phyloP scores from a whole-genome alignment of 2,113 vertebrate genomes.

The Nothocercus julius region DNA sequence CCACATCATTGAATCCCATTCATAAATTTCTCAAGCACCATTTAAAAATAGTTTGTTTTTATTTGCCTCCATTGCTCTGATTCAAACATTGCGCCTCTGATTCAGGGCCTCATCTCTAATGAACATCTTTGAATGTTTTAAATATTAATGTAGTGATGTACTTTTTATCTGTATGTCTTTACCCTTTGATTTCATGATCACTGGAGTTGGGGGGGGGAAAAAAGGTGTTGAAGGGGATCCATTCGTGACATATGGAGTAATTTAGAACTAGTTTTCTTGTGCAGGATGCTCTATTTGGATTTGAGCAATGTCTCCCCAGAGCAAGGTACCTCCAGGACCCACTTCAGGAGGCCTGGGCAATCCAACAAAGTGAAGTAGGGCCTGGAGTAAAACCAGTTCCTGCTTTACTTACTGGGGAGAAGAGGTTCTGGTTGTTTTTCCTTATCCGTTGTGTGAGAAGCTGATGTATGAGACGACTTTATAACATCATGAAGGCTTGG shows the following conservation, averaged over 20 bases:
- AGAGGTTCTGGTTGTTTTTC: not conserved
- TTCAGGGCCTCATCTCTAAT: not conserved
- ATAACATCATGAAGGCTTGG: not conserved
- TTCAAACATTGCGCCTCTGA: not conserved
- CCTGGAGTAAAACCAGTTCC: not conserved
- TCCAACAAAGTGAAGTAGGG: not conserved
- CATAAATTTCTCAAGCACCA: conserved; percentile 60
- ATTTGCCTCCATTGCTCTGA: not conserved
- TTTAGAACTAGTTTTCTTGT: not conserved
- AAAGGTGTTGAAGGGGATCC: not conserved
- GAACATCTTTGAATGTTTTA: not conserved
- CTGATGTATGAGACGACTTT: not conserved
- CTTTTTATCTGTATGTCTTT: not conserved
- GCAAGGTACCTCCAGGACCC: rapidly evolving
- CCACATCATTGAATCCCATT: conserved; percentile 56
- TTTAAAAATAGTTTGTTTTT: conserved; percentile 46
- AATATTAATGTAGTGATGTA: not conserved
- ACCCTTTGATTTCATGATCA: not conserved
- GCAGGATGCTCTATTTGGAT: not conserved
- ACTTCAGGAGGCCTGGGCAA: rapidly evolving
- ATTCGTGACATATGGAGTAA: not conserved
- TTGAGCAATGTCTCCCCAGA: not conserved
- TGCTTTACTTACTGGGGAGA: not conserved
- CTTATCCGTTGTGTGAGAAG: not conserved
- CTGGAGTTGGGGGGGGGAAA: rapidly evolving